These are phyloP conservation scores for Epiblema foenella DNA, from an alignment of 2,888 invertebrate species.

Conservation along the genomic window DNA sequence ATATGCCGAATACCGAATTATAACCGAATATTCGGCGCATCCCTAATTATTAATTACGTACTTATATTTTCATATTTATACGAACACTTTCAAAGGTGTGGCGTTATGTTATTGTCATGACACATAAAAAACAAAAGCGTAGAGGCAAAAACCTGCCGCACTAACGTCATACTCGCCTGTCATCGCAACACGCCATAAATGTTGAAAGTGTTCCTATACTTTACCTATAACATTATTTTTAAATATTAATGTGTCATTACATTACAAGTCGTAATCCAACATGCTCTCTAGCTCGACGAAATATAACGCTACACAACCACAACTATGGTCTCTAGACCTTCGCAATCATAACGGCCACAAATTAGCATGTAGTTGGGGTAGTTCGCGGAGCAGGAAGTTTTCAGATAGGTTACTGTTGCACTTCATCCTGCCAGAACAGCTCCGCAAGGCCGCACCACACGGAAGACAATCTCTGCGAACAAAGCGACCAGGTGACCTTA, in stretches of 20 bases:
- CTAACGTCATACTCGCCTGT: slow-evolving; percentile 17
- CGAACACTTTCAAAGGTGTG: slow-evolving; percentile 5
- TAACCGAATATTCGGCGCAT: too few relatives aligned
- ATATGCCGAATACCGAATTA: too few relatives aligned
- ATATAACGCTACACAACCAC: slow-evolving; percentile 52
- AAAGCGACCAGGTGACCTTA: slow-evolving; percentile 74
- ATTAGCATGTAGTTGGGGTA: slow-evolving; percentile 18
- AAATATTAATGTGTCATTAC: neutral
- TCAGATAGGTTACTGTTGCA: slow-evolving; percentile 48
- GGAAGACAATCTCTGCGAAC: slow-evolving; percentile 81
- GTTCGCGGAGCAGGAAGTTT: slow-evolving; percentile 36
- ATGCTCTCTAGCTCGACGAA: slow-evolving; percentile 60
- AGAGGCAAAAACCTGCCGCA: slow-evolving; percentile 18
- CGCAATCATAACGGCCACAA: slow-evolving; percentile 5
- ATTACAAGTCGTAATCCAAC: slow-evolving; percentile 44
- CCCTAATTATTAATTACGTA: too few relatives aligned
- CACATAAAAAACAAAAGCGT: slow-evolving; percentile 15
- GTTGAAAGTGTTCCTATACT: slow-evolving; percentile 14
- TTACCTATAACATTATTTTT: neutral
- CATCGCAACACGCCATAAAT: neutral
- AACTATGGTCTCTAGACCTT: slow-evolving; percentile 6
- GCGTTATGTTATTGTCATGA: slow-evolving; percentile 9
- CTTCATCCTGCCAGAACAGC: slow-evolving; percentile 56
- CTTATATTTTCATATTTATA: neutral
- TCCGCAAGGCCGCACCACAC: slow-evolving; percentile 71